Evolutionary conservation across 2,113 vertebrate species (phyloP).

Genomic region (Procavia capensis): DNA sequence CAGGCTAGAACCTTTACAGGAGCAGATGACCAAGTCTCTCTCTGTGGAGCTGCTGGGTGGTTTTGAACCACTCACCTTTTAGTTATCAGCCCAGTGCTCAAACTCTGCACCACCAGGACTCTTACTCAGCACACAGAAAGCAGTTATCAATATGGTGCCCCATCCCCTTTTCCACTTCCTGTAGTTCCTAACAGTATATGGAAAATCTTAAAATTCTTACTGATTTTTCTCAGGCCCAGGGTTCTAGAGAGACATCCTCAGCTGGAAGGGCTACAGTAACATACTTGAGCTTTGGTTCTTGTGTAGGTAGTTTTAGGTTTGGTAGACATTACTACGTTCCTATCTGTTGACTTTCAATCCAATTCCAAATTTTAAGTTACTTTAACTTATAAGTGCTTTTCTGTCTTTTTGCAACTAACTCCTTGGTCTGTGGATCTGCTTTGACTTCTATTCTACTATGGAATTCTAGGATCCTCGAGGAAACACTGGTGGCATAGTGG

Average conservation of each 20-base stretch:
- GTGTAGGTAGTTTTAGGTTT: not conserved
- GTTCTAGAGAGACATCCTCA: not conserved
- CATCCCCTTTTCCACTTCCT: not conserved
- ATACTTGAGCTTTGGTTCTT: not conserved
- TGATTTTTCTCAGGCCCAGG: not conserved
- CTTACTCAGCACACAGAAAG: not conserved
- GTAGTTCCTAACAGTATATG: not conserved
- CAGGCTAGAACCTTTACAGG: not conserved
- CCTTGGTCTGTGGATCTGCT: slow-evolving; percentile 14
- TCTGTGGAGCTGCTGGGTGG: not conserved
- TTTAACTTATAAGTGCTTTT: not conserved
- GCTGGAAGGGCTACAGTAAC: not conserved
- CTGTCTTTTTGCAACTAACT: not conserved
- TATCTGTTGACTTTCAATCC: not conserved
- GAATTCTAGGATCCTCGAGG: not conserved
- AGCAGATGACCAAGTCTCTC: not conserved
- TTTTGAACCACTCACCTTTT: not conserved
- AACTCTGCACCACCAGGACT: not conserved
- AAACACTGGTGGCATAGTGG: no score
- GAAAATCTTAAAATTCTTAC: slow-evolving; percentile 2
- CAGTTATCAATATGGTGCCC: not conserved
- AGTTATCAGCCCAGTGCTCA: no score
- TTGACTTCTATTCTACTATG: slow-evolving; percentile 27
- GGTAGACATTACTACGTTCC: not conserved
- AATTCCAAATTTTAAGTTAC: slow-evolving; percentile 17